A percentile compares a stretch with the other conserved stretches of the same genome.
Evolutionary conservation across 2,797 vertebrate species (phyloP).

Genomic region (Phalloptychus januarius): DNA sequence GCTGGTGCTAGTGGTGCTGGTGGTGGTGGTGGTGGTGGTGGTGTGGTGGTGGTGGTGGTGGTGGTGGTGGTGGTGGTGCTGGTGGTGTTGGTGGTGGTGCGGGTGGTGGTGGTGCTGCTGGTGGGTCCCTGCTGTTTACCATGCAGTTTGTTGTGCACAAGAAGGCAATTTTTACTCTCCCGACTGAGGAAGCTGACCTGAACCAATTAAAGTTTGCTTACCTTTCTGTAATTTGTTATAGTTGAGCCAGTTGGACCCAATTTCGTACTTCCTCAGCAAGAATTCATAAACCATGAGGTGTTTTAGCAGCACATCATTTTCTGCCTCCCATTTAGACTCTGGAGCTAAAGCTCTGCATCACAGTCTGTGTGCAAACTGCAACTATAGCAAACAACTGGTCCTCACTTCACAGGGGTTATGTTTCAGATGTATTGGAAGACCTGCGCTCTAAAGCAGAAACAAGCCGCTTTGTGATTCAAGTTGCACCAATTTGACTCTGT

Average conservation of each 20-base stretch:
- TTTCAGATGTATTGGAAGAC: neutral
- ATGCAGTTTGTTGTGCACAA: neutral
- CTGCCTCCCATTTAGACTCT: neutral
- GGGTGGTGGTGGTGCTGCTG: too few species aligned
- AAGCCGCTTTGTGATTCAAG: neutral
- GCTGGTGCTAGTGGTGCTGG: too few species aligned
- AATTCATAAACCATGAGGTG: neutral
- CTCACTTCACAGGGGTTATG: neutral
- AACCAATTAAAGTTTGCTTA: constrained; percentile 6
- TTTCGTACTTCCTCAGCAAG: constrained; percentile 25
- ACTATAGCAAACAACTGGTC: neutral
- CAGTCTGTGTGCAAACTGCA: neutral
- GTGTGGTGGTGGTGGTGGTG: too few species aligned
- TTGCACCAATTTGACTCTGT: neutral
- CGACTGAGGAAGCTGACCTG: constrained; percentile 2
- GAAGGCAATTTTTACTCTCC: neutral
- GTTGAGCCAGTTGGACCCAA: neutral
- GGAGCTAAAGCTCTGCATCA: neutral
- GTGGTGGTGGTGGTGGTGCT: too few species aligned
- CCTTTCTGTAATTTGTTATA: constrained; percentile 9
- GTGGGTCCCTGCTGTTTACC: neutral
- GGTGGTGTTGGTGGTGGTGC: too few species aligned
- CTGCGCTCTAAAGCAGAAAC: neutral
- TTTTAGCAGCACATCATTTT: constrained; percentile 2
- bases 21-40: too few species aligned